Percentiles rank a stretch among this genome's conserved stretches.
phyloP scores from a whole-genome alignment of 1,140 invertebrate genomes.

The Planococcus citri region DNA sequence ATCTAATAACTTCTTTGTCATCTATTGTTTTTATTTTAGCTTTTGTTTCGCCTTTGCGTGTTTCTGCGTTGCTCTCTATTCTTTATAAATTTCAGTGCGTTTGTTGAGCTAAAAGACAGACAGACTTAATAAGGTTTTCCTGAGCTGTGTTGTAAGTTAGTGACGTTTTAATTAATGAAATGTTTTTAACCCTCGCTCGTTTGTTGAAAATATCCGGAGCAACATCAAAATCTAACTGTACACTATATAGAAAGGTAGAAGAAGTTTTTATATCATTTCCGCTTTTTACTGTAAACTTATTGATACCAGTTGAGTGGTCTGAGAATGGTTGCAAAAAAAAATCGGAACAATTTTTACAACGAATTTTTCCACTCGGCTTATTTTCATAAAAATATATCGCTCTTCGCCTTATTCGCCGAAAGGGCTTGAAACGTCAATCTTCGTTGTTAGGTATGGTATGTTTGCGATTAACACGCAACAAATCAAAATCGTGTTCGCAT shows the following conservation, averaged over 20 bases:
- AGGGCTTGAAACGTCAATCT: neutral
- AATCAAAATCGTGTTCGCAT: neutral
- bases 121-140: too few species aligned
- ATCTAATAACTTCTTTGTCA: conserved; percentile 4
- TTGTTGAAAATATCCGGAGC: neutral
- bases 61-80: neutral
- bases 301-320: neutral
- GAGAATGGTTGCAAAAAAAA: too few species aligned
- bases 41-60: neutral
- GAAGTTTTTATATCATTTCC: neutral
- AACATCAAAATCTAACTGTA: too few species aligned
- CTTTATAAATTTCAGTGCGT: neutral
- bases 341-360: too few species aligned
- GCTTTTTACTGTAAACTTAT: neutral
- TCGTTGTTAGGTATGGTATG: too few species aligned
- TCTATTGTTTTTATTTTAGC: neutral
- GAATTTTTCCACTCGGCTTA: too few species aligned
- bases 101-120: too few species aligned
- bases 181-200: neutral
- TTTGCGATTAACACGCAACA: neutral
- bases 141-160: conserved; percentile 7
- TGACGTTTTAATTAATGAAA: conserved; percentile 8
- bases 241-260: too few species aligned
- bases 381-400: too few species aligned
- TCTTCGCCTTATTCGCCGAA: too few species aligned